Evolutionary conservation across 1,140 invertebrate genomes (phyloP), one percentile per base, ranked within the genome.

Genomic region (Apis florea): DNA sequence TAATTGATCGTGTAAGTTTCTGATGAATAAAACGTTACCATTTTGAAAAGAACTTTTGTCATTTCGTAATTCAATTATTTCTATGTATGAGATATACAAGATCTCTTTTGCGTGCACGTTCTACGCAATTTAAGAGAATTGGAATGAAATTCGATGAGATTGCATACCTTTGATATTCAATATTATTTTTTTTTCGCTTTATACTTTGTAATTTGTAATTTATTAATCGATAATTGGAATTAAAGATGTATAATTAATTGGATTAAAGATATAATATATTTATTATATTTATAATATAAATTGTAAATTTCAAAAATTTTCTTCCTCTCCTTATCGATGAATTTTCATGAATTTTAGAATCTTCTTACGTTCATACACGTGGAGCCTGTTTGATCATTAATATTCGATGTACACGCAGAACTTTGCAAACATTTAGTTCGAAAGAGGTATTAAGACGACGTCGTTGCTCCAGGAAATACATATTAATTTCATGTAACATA

Each of bases 311-410:
- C 31, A 40, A 40, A 40, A 40, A 31, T 68, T 68, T 47, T 47
- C 6, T 51, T 12, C n/a, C 13, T 4, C 17, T 17, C 17, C 13
- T 24, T 3, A 9, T 67, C 21, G 63, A 67, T 66, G 61, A 76
- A 76, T 76, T 76, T 76, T 76, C 74, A 66, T 76, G 61, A 76
- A 76, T 54, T 67, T 76, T 40, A n/a, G 51, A 67, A 54, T 24
- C 19, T 63, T 63, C 59, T 54, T 76, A 76, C 21, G 26, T 24
- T 66, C 19, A 56, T 19, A 21, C 31, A 24, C 10, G 13, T 10
- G 6, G 0, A 19, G 3, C 26, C 13, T 75, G 73, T 75, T 53
- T 67, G 21, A 21, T 17, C 49, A 76, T 76, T 75, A 63, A 74
- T 75, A 75, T 75, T 75, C 73, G 73, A 75, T 64, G 49, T 54